Conservation (phyloP, 1,140 invertebrate genomes). For the Daktulosphaira vitifoliae region DNA sequence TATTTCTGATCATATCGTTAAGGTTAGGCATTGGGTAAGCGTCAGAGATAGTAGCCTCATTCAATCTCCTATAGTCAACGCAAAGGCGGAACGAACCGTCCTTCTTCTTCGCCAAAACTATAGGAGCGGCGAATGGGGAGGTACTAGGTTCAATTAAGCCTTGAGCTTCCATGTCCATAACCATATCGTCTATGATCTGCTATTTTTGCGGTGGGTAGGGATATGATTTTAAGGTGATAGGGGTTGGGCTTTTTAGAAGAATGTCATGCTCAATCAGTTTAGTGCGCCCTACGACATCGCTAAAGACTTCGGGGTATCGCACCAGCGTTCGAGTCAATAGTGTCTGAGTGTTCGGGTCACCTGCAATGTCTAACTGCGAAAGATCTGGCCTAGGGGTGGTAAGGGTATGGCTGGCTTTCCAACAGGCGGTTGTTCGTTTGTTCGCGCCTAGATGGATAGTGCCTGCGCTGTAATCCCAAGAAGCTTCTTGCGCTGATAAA, state of each 20-base stretch:
- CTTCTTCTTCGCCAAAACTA: slow-evolving; percentile 45
- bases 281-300: background rate
- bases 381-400: background rate
- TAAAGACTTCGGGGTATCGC: background rate
- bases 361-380: background rate
- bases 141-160: background rate
- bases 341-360: background rate
- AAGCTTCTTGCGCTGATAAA: background rate
- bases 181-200: background rate
- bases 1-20: slow-evolving; percentile 43
- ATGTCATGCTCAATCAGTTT: background rate
- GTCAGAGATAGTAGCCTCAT: slow-evolving; percentile 44
- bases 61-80: slow-evolving; percentile 46
- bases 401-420: background rate
- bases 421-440: background rate
- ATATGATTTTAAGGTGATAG: background rate
- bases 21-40: slow-evolving; percentile 47
- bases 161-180: background rate
- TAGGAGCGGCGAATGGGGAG: slow-evolving; percentile 29
- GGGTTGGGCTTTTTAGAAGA: background rate
- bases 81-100: slow-evolving; percentile 44
- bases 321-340: background rate
- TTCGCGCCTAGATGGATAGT: background rate
- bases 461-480: background rate
- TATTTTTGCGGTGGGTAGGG: background rate